Evolutionary conservation across 2,888 invertebrate genomes (phyloP).

Genomic region (Drosophila quasianomalipes): DNA sequence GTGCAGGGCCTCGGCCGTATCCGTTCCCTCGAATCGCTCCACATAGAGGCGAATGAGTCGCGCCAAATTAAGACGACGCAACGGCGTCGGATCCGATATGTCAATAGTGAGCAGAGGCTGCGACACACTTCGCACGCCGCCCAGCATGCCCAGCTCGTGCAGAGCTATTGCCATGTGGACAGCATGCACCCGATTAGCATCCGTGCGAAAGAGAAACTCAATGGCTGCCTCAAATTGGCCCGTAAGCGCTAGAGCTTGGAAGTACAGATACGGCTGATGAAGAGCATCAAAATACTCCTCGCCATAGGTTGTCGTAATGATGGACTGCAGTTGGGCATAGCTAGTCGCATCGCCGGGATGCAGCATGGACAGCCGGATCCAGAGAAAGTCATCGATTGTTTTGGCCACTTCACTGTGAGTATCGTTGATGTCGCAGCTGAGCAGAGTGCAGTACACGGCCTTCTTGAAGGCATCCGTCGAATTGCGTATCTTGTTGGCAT

Average conservation of each 20-base stretch:
- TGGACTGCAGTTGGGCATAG: slow-evolving; percentile 92
- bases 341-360: slow-evolving; percentile 88
- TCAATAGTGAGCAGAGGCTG: slow-evolving; percentile 92
- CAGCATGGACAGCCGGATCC: slow-evolving; percentile 96
- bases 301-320: slow-evolving; percentile 94
- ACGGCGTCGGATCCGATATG: slow-evolving; percentile 92
- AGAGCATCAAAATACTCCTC: slow-evolving; percentile 97
- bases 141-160: slow-evolving; percentile 93
- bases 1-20: slow-evolving; percentile 95
- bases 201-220: slow-evolving; percentile 93
- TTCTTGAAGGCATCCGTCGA: slow-evolving; percentile 96
- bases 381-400: slow-evolving; percentile 97
- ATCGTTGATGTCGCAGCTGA: slow-evolving; percentile 94
- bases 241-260: slow-evolving; percentile 92
- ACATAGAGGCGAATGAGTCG: slow-evolving; percentile 95
- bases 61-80: slow-evolving; percentile 94
- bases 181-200: slow-evolving; percentile 92
- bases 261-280: slow-evolving; percentile 96
- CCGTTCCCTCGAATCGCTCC: slow-evolving; percentile 94
- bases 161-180: slow-evolving; percentile 97
- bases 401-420: slow-evolving; percentile 96
- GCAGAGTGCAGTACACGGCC: slow-evolving; percentile 95
- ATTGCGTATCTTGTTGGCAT: slow-evolving; percentile 93
- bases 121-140: slow-evolving; percentile 90
- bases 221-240: slow-evolving; percentile 98